These are phyloP conservation scores for Scytalopus superciliaris DNA, from an alignment of 2,113 vertebrate species.

Conservation along the genomic window DNA sequence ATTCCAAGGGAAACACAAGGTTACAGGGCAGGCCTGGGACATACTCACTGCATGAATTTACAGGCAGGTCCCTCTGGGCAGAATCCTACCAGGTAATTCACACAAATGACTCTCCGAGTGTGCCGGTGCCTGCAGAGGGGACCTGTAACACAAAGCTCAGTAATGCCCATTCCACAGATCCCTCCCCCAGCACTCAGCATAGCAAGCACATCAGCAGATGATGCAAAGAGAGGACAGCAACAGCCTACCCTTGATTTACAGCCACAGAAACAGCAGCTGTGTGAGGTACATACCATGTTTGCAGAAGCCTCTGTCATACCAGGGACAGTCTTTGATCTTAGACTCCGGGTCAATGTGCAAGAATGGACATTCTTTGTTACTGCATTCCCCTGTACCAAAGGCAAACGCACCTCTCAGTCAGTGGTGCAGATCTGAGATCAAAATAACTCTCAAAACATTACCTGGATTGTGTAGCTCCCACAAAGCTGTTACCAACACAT, in stretches of 20 bases:
- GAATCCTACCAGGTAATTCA: constrained; percentile 98
- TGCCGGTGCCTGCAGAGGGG: constrained; percentile 96
- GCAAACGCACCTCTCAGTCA: constrained; percentile 5
- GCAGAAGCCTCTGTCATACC: constrained; percentile 98
- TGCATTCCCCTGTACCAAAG: constrained; percentile 89
- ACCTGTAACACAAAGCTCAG: constrained; percentile 78
- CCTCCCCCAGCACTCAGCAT: rapidly evolving
- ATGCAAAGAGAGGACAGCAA: not conserved
- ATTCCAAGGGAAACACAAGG: not conserved
- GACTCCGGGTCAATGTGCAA: constrained; percentile 98
- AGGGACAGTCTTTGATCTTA: constrained; percentile 99
- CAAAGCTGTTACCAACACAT: not conserved
- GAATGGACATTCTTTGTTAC: constrained; percentile 99
- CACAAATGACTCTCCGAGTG: constrained; percentile 95
- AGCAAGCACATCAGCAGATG: not conserved
- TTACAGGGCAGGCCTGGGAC: not conserved
- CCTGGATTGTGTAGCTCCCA: not conserved
- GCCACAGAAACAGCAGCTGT: not conserved
- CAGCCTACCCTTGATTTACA: not conserved
- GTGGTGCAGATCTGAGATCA: not conserved
- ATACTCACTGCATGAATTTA: constrained; percentile 99
- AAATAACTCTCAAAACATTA: not conserved
- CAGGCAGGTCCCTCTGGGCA: constrained; percentile 94
- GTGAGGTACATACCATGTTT: constrained; percentile 86
- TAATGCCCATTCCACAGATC: rapidly evolving